Evolutionary conservation across 1,140 invertebrate species (phyloP).

Genomic region (Thaumatotibia leucotreta): DNA sequence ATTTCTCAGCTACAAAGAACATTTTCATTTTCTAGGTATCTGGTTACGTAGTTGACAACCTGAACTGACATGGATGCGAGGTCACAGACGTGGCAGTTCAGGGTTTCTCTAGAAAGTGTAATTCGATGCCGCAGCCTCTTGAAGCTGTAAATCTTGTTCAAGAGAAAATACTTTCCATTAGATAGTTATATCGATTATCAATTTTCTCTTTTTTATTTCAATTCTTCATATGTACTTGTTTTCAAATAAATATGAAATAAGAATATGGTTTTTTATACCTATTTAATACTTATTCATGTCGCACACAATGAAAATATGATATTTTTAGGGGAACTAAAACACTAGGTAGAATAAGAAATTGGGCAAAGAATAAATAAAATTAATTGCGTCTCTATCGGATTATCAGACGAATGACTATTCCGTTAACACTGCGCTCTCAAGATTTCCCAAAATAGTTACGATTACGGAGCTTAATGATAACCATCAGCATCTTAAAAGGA

Average conservation of each 20-base stretch:
- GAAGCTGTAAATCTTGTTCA: constrained; percentile 41
- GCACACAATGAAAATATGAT: no score
- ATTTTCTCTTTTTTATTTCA: no score
- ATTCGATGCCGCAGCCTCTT: constrained; percentile 41
- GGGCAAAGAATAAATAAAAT: no score
- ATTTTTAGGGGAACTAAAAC: no score
- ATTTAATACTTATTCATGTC: no score
- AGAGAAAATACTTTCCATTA: constrained; percentile 40
- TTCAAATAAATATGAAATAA: no score
- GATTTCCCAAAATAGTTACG: constrained; percentile 3
- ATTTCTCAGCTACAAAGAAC: background rate
- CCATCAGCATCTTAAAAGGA: constrained; percentile 20
- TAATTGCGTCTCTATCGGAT: background rate
- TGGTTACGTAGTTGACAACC: constrained; percentile 1
- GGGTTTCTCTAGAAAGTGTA: constrained; percentile 56
- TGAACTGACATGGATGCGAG: constrained; percentile 35
- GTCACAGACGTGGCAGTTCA: constrained; percentile 34
- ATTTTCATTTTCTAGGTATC: background rate
- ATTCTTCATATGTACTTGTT: no score
- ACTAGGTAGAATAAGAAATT: no score
- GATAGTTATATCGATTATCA: constrained; percentile 10
- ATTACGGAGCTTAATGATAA: constrained; percentile 16
- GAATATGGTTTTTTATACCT: no score
- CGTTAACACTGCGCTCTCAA: background rate
- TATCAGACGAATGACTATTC: background rate